Evolutionary conservation across 2,888 invertebrate species (phyloP), one percentile per base, ranked within the genome.

Genomic region (Orthosia incerta): DNA sequence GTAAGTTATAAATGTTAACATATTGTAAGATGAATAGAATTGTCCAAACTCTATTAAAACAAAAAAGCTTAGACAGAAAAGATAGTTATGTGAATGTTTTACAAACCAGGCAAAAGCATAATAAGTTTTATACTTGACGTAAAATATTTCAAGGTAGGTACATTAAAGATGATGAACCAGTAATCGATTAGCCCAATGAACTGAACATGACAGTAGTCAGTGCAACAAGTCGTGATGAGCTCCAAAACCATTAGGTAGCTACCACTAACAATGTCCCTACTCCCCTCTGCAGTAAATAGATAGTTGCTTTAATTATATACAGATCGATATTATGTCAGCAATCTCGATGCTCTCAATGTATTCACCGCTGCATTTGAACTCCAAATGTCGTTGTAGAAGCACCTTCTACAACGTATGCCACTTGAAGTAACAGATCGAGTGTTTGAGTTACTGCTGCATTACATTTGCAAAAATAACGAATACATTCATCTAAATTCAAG

Each of bases 401-500:
- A 70, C 55, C 66, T 63, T 31, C 59, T 50, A 71, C 56, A 78
- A 69, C 50, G 68, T 71, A 70, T 65, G 66, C 83, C 76, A 77
- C 78, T 83, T 67, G 68, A 79, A 78, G 65, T 77, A 80, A 68
- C 73, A 75, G 71, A 68, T 76, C 84, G 60, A 85, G 81, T 82
- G 76, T 57, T 66, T 79, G 77, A 84, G 74, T 84, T 83, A 82
- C 65, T 78, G 64, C 80, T 82, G 86, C 75, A 79, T 84, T 84
- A 88, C 82, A 85, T 86, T 86, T 79, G 79, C 80, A 84, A 89
- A 88, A 88, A 85, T 87, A 91, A 88, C 82, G 83, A 88, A 89
- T 86, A 89, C 90, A 89, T 88, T 88, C 84, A 90, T 90, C 90
- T 92, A 91, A 88, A 87, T 90, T 88, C 89, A 92, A 92, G 91